A percentile compares a stretch with the other conserved stretches of the same genome.
Evolutionary conservation across 37 sponge, comb jelly and placozoan genomes (phyloP).

Genomic region (Sycon ciliatum): DNA sequence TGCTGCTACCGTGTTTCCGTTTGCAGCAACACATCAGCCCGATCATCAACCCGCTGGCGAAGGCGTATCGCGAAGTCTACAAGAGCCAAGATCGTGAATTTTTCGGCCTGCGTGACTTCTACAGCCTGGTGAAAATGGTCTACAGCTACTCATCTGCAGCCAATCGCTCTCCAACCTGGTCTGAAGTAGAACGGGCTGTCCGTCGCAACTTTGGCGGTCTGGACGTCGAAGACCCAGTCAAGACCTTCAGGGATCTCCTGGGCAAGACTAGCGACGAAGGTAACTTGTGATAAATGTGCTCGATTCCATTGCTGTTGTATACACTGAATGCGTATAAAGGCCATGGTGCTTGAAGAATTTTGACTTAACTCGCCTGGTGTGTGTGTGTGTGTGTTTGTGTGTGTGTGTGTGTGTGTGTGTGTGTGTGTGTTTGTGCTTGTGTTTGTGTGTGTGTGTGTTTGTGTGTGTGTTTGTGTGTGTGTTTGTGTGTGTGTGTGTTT

Average conservation of each 20-base stretch:
- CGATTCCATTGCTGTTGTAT: conserved; percentile 1
- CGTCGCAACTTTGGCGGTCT: conserved; percentile 78
- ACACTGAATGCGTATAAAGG: no score
- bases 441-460: no score
- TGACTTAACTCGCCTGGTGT: no score
- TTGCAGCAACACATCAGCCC: neutral
- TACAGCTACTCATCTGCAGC: conserved; percentile 58
- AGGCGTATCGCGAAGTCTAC: conserved; percentile 35
- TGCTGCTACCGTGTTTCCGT: no score
- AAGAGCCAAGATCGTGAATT: conserved; percentile 43
- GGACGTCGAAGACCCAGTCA: neutral
- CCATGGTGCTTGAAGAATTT: no score
- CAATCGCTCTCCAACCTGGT: conserved; percentile 24
- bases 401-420: no score
- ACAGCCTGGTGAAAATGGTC: conserved; percentile 88
- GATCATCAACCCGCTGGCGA: conserved; percentile 22
- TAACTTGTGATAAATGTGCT: no score
- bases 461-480: no score
- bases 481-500: no score
- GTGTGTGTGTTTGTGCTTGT: no score
- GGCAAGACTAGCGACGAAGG: neutral
- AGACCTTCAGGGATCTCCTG: neutral
- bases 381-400: no score
- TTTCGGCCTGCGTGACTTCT: conserved; percentile 93
- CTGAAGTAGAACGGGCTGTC: conserved; percentile 71